Evolutionary conservation across 2,888 invertebrate genomes (phyloP), one percentile per base, ranked within the genome.

Genomic region (Barypeithes pellucidus): DNA sequence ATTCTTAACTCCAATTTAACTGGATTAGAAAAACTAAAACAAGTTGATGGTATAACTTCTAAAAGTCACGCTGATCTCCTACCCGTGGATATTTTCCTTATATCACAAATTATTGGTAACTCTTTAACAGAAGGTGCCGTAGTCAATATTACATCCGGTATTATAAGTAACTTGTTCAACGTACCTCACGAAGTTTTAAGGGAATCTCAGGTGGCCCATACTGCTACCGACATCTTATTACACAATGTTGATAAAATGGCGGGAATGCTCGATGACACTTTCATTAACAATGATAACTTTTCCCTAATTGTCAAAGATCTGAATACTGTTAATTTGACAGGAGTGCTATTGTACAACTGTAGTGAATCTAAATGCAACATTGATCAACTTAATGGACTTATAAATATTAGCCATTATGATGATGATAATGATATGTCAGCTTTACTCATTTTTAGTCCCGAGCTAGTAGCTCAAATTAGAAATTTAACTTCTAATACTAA

Each of bases 261-360:
- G 12, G 36, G 24, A 54, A 12, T 62, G 11, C 7, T 75, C 2
- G 20, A 67, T 62, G 39, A 67, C 43, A 36, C 59, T 24, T 50
- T 33, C 47, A 68, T 76, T 80, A 87, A 87, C 76, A 84, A 87
- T 7, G 84, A 87, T 67, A 87, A 87, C 80, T 78, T 88, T 45
- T 84, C 88, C 18, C 86, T 88, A 79, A 85, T 88, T 76, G 86
- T 87, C 2, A 87, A 86, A 16, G 70, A 76, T 47, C 24, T 79
- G n/a, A 59, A 65, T 20, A 86, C 84, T 75, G 87, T 88, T 73
- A 87, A 88, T 76, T 80, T 89, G 22, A 87, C 87, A 47, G 89
- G 89, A 11, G 20, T 80, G 22, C 3, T 80, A 87, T 78, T 88
- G 86, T 61, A 77, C 87, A 29, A 81, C 16, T 76, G 75, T 47